Evolutionary conservation across 2,113 vertebrate genomes (phyloP).

Genomic region (Pristiophorus japonicus): DNA sequence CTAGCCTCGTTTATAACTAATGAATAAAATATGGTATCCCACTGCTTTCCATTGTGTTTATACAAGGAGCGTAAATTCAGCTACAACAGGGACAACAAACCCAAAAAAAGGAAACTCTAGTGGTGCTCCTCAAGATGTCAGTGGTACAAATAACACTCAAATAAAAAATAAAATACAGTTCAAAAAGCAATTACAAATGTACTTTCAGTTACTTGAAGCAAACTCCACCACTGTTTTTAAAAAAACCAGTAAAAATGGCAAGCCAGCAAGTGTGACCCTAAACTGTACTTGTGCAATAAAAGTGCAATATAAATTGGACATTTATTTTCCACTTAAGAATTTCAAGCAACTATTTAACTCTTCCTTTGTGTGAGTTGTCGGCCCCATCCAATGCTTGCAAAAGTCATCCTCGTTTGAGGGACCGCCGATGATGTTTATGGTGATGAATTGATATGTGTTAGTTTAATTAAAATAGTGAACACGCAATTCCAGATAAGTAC

Average conservation of each 20-base stretch:
- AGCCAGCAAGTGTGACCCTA: neutral
- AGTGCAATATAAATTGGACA: neutral
- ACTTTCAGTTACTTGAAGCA: neutral
- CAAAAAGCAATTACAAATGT: neutral
- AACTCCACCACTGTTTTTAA: neutral
- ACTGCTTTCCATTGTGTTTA: neutral
- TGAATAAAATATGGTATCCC: neutral
- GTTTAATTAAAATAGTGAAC: no score
- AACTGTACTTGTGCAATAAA: neutral
- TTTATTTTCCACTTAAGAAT: neutral
- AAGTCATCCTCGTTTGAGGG: no score
- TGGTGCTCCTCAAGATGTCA: neutral
- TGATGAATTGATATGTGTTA: no score
- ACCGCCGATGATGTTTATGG: no score
- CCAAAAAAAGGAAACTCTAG: neutral
- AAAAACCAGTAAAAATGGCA: neutral
- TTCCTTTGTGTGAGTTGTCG: neutral
- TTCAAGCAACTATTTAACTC: neutral
- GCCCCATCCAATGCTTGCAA: neutral
- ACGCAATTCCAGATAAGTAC: no score
- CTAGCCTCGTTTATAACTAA: neutral
- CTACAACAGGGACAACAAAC: neutral
- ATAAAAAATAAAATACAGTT: neutral
- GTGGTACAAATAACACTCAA: neutral
- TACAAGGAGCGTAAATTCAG: neutral